A percentile compares a stretch with the other conserved stretches of the same genome.
phyloP scores from a whole-genome alignment of 2,888 invertebrate genomes.

The Disparrhopalites patrizii region DNA sequence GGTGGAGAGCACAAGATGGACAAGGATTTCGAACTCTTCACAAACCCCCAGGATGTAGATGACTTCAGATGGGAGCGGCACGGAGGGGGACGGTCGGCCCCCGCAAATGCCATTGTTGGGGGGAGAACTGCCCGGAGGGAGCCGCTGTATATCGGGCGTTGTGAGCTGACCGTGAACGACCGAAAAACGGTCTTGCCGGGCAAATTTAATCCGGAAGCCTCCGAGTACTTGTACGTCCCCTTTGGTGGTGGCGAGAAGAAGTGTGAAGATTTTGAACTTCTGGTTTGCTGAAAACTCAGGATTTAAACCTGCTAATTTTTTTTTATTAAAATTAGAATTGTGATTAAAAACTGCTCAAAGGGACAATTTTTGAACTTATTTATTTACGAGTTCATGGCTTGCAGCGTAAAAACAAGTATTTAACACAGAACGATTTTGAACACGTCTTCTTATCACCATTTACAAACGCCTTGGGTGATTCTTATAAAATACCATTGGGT shows the following conservation, averaged over 20 bases:
- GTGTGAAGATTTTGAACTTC: slow-evolving; percentile 25
- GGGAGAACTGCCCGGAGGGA: slow-evolving; percentile 44
- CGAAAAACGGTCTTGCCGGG: slow-evolving; percentile 37
- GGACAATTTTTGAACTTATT: no score
- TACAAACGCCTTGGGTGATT: no score
- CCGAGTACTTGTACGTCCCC: slow-evolving; percentile 30
- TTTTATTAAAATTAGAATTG: no score
- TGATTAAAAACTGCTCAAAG: no score
- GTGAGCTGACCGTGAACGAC: slow-evolving; percentile 17
- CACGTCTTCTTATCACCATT: no score
- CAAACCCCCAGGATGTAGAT: slow-evolving; percentile 33
- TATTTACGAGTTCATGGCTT: no score
- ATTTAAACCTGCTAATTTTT: not conserved
- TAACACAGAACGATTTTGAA: no score
- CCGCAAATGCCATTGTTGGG: slow-evolving; percentile 37
- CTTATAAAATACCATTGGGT: no score
- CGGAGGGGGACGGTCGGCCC: slow-evolving; percentile 12
- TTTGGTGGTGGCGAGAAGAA: slow-evolving; percentile 28
- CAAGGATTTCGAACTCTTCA: slow-evolving; percentile 40
- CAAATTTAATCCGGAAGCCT: slow-evolving; percentile 38
- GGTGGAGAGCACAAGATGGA: slow-evolving; percentile 34
- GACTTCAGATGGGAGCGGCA: slow-evolving; percentile 36
- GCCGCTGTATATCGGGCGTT: slow-evolving; percentile 40
- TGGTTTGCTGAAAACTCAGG: slow-evolving; percentile 21
- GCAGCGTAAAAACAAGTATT: no score